phyloP scores from a whole-genome alignment of 2,888 invertebrate species.

The Lymantria monacha region DNA sequence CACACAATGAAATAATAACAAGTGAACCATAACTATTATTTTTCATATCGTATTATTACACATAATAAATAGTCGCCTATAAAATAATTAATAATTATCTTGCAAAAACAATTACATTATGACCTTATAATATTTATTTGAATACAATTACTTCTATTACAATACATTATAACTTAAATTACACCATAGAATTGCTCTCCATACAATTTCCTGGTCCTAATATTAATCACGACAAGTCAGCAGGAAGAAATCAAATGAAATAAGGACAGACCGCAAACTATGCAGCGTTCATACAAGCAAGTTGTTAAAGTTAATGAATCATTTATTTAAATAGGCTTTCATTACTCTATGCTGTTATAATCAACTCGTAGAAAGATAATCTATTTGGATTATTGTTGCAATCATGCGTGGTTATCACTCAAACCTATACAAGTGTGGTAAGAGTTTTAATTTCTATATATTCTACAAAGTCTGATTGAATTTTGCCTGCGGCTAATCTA shows the following conservation, averaged over 20 bases:
- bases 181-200: constrained; percentile 12
- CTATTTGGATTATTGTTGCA: constrained; percentile 6
- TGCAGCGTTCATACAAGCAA: constrained; percentile 19
- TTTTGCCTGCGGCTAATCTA: background rate
- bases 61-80: too few species aligned
- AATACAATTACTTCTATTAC: constrained; percentile 4
- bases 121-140: background rate
- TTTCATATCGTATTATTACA: too few species aligned
- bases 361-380: constrained; percentile 2
- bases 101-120: background rate
- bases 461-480: background rate
- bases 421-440: constrained; percentile 1
- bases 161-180: constrained; percentile 12
- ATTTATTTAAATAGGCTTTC: constrained; percentile 21
- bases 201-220: constrained; percentile 24
- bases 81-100: too few species aligned
- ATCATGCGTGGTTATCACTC: constrained; percentile 2
- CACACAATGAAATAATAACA: too few species aligned
- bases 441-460: background rate
- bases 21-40: too few species aligned
- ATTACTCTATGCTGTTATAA: constrained; percentile 14
- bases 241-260: constrained; percentile 31
- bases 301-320: constrained; percentile 20
- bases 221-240: constrained; percentile 27
- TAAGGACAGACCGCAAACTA: constrained; percentile 26